These are phyloP conservation scores for Diabrotica balteata DNA, from an alignment of 2,888 invertebrate genomes.

Conservation along the genomic window DNA sequence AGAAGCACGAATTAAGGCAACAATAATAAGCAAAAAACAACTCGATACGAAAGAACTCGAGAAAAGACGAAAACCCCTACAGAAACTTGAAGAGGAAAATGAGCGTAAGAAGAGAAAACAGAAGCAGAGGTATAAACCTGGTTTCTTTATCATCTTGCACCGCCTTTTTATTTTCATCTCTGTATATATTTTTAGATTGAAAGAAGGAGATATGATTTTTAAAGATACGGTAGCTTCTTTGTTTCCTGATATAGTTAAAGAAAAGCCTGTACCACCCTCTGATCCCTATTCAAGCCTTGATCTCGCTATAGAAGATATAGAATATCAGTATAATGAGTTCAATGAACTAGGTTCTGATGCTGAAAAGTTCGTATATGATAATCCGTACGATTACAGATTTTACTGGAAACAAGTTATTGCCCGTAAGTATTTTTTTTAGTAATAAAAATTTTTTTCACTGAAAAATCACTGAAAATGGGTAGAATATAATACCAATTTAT, in stretches of 20 bases:
- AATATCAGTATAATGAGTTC: slow-evolving; percentile 59
- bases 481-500: too few species aligned
- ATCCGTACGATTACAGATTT: slow-evolving; percentile 64
- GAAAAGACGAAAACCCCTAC: slow-evolving; percentile 67
- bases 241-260: slow-evolving; percentile 68
- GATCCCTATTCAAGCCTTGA: slow-evolving; percentile 50
- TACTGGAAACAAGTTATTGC: slow-evolving; percentile 65
- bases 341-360: slow-evolving; percentile 54
- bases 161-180: not conserved
- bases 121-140: slow-evolving; percentile 47
- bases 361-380: slow-evolving; percentile 58
- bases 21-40: slow-evolving; percentile 70
- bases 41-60: slow-evolving; percentile 68
- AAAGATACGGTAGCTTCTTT: slow-evolving; percentile 69
- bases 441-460: too few species aligned
- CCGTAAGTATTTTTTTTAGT: slow-evolving; percentile 37
- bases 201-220: slow-evolving; percentile 69
- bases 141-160: not conserved
- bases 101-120: slow-evolving; percentile 67
- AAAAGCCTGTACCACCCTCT: slow-evolving; percentile 59
- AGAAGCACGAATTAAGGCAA: slow-evolving; percentile 69
- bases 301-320: slow-evolving; percentile 21
- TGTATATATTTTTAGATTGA: slow-evolving; percentile 51
- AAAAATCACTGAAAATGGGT: too few species aligned
- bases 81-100: slow-evolving; percentile 67